Base-by-base conservation (phyloP, 2,888 invertebrate genomes). In the Nomada fabriciana region DNA sequence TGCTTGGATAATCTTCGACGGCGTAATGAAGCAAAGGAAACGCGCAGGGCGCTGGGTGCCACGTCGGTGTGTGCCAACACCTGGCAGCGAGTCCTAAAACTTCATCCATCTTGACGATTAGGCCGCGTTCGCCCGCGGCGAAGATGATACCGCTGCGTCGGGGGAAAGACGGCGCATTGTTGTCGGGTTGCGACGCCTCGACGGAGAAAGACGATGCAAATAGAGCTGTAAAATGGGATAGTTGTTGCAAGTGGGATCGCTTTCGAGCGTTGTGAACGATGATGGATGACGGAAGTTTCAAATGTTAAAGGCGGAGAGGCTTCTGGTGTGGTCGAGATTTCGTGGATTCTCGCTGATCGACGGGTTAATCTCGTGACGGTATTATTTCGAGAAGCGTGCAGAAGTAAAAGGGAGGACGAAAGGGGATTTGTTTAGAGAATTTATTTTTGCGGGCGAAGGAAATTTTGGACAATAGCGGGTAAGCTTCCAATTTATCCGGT, bases 1-100 rank as follows among this genome's bases (percentile, higher is more conserved):
- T 69, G 65, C 82, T 70, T 61, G 76, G 88, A 86, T 88, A 84
- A 89, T 90, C 88, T 89, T 90, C 81, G 82, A 85, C 82, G 86
- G 80, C 83, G 85, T 85, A 88, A 88, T 85, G 72, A 75, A 78
- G 47, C 80, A 71, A 79, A 80, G 81, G 76, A 85, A 75, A 71
- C 76, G 65, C 78, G 57, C 69, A 10, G 60, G 69, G 77, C 61
- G 76, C 64, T 68, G 36, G 20, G 55, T 76, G 60, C 75, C 47
- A 71, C 57, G 47, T 71, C 57, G 80, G 47, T 29, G 47, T 47
- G n/a, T 71, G 69, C 75, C 79, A 87, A 81, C 86, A 87, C 85
- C 86, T 87, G 86, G 86, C 67, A 10, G 57, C 63, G 47, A 77
- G 80, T 78, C 74, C 64, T 67, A 57, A 36, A 36, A 57, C 59